Conservation (phyloP, 2,797 vertebrate species). For the Coregonus suidteri region DNA sequence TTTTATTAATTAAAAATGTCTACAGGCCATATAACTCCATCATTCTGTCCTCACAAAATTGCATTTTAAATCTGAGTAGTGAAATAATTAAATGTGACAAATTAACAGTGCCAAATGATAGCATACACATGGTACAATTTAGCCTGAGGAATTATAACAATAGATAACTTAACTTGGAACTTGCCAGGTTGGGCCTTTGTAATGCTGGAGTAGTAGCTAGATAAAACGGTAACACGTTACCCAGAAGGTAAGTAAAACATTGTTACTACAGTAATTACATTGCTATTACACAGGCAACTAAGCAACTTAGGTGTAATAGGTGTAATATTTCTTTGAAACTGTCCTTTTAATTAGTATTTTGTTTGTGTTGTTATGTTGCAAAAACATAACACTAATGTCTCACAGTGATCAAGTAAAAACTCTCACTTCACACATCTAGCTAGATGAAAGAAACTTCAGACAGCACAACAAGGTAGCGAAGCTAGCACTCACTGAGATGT, state of each 20-base stretch:
- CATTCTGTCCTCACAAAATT: neutral
- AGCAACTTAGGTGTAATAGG: neutral
- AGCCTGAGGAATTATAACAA: neutral
- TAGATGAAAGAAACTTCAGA: neutral
- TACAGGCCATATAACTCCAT: neutral
- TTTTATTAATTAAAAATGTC: conserved; percentile 19
- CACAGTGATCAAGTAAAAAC: neutral
- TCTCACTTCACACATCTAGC: neutral
- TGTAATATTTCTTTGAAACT: neutral
- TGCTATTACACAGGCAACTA: neutral
- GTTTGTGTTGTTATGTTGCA: neutral
- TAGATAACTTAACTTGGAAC: neutral
- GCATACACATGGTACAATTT: neutral
- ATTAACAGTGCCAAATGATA: neutral
- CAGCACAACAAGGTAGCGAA: neutral
- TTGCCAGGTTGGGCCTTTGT: neutral
- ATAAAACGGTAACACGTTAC: neutral
- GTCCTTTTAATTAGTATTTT: neutral
- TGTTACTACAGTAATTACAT: neutral
- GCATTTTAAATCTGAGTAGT: conserved; percentile 11
- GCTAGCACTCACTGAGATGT: conserved; percentile 4
- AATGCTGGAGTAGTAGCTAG: neutral
- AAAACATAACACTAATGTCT: neutral
- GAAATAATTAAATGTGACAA: conserved; percentile 11
- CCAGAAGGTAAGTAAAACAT: neutral